These are phyloP conservation scores for Drosophila ustulata DNA, from an alignment of 2,888 invertebrate species.

Conservation along the genomic window DNA sequence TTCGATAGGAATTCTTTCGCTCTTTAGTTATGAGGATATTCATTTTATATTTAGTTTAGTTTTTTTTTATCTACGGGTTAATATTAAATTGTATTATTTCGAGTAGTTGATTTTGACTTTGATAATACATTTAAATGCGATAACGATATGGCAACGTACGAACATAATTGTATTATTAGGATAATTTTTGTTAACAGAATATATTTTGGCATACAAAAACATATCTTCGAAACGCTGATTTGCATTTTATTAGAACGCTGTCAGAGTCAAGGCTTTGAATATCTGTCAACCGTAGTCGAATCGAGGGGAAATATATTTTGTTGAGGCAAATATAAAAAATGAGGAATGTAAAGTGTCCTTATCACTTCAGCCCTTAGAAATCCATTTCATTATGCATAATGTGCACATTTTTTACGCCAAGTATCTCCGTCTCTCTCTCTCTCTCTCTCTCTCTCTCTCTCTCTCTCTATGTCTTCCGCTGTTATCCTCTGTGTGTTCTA, in stretches of 20 bases:
- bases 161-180: slow-evolving; percentile 4
- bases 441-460: background rate
- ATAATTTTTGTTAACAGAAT: slow-evolving; percentile 9
- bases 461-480: too few species aligned
- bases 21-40: too few species aligned
- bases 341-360: slow-evolving; percentile 50
- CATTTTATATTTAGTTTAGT: too few species aligned
- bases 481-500: background rate
- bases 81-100: background rate
- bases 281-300: slow-evolving; percentile 38
- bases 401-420: slow-evolving; percentile 45
- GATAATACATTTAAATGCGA: too few species aligned
- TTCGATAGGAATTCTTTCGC: background rate
- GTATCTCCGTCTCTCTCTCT: background rate
- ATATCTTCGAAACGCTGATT: slow-evolving; percentile 22
- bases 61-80: background rate
- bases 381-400: slow-evolving; percentile 73
- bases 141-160: background rate
- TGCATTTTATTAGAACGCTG: slow-evolving; percentile 38
- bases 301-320: slow-evolving; percentile 16
- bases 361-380: slow-evolving; percentile 53
- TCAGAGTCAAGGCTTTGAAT: slow-evolving; percentile 14
- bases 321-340: slow-evolving; percentile 32
- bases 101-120: background rate
- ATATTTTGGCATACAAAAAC: slow-evolving; percentile 2